Evolutionary conservation across 30 jellyfish, hydroid and myxozoan genomes (phyloP).

Genomic region (Aurelia coerulea): DNA sequence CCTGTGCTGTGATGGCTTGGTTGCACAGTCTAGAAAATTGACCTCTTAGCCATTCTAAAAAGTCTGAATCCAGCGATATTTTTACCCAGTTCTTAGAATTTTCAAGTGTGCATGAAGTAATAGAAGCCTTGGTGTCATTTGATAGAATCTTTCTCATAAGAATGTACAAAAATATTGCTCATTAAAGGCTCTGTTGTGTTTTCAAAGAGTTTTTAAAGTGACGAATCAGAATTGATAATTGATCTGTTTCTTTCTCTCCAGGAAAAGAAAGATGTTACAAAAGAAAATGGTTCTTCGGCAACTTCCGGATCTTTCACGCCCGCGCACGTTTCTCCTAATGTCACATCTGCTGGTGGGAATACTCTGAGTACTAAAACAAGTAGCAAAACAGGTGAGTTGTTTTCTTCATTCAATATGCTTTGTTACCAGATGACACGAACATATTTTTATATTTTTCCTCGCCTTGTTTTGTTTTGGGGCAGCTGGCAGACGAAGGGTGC

Average conservation of each 20-base stretch:
- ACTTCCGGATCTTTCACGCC: constrained; percentile 95
- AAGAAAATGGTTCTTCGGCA: constrained; percentile 63
- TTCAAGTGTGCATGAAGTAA: no score
- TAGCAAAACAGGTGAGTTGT: constrained; percentile 72
- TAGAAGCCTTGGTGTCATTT: no score
- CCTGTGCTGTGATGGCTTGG: neutral
- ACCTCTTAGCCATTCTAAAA: no score
- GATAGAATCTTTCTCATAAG: no score
- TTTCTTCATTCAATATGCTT: neutral
- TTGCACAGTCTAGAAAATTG: no score
- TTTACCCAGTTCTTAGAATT: no score
- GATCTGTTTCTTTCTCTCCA: constrained; percentile 9
- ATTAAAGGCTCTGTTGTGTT: no score
- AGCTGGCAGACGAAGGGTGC: no score
- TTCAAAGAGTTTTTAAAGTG: no score
- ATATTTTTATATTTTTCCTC: neutral
- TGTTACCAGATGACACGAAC: neutral
- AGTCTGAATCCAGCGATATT: no score
- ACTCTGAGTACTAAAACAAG: constrained; percentile 44
- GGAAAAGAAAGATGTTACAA: constrained; percentile 71
- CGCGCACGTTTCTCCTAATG: constrained; percentile 73
- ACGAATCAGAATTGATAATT: no score
- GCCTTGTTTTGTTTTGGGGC: neutral
- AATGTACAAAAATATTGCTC: no score
- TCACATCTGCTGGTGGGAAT: constrained; percentile 28